Evolutionary conservation across 2,888 invertebrate species (phyloP), one percentile per base, ranked within the genome.

Genomic region (Caenorhabditis afra): DNA sequence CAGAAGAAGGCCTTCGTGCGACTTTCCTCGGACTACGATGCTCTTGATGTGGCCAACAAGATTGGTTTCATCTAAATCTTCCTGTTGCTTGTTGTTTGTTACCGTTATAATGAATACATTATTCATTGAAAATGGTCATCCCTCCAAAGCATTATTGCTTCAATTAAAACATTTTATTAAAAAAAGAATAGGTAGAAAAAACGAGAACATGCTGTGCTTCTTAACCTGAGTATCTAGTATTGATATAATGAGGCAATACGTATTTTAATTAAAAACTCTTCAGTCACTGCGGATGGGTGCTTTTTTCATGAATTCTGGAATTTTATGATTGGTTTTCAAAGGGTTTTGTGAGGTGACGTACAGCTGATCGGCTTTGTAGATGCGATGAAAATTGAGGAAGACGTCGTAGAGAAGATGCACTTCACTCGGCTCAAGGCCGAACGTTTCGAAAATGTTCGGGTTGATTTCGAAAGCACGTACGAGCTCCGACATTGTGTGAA

Each of bases 1-100:
- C 95, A 96, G 92, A 99, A 99, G 94, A 99, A 99, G 93, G 99
- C 99, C 55, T 99, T 98, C 91, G 98, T 99, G 76, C 93, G 96
- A 91, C 93, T 99, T 91, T 95, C 97, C 65, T 94, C 97, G 86
- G 98, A 99, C 91, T 97, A 97, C 91, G 99, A 99, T 93, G 99
- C 99, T 81, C 93, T 99, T 90, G 99, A 99, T 93, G 97, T 99
- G 90, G 99, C 99, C 90, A 99, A 99, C 93, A 99, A 92, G 76
- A 89, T 90, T 67, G 90, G 90, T 49, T 87, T 90, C 81, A 90
- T 90, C 85, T 90, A 87, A 88, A 85, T 45, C 57, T 39, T 23
- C 7, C 57, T 61, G 61, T 73, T 68, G 59, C 71, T 37, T 37
- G 47, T 50, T 64, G 20, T 52, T 66, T 44, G 73, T 77, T 81